Conservation (phyloP, 2,888 invertebrate species). For the Amaurobius ferox region DNA sequence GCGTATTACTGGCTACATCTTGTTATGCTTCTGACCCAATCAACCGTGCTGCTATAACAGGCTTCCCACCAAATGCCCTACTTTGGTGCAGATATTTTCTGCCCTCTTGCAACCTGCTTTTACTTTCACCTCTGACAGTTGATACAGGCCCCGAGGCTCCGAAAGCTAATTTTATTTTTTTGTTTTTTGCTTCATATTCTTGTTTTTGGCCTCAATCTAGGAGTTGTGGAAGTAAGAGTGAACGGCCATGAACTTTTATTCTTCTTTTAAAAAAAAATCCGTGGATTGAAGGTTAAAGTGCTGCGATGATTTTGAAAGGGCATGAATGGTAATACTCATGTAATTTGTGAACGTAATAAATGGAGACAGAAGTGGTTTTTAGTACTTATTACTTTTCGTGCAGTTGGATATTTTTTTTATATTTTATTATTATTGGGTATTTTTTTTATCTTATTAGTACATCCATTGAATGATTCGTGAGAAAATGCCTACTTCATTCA, state of each 20-base stretch:
- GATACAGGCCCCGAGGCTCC: neutral
- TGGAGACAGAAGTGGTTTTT: too few relatives aligned
- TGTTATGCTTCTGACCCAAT: neutral
- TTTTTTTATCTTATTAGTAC: too few relatives aligned
- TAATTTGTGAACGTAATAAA: neutral
- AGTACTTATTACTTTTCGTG: too few relatives aligned
- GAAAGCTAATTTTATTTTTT: neutral
- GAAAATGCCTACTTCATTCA: too few relatives aligned
- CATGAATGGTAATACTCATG: neutral
- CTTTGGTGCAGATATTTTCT: neutral
- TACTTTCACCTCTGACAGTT: neutral
- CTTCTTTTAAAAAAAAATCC: neutral
- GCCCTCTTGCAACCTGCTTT: conserved; percentile 7
- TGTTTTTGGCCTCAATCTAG: conserved; percentile 1
- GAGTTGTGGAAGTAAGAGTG: conserved; percentile 1
- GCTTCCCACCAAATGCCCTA: neutral
- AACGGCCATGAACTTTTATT: conserved; percentile 8
- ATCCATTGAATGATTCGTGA: too few relatives aligned
- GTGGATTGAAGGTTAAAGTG: neutral
- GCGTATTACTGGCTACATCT: neutral
- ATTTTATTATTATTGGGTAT: too few relatives aligned
- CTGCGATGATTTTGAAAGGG: neutral
- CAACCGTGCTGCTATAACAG: neutral
- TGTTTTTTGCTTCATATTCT: neutral
- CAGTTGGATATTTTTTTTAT: too few relatives aligned